These are phyloP conservation scores for Buceros bicornis DNA, from an alignment of 2,797 vertebrate species.

Conservation along the genomic window DNA sequence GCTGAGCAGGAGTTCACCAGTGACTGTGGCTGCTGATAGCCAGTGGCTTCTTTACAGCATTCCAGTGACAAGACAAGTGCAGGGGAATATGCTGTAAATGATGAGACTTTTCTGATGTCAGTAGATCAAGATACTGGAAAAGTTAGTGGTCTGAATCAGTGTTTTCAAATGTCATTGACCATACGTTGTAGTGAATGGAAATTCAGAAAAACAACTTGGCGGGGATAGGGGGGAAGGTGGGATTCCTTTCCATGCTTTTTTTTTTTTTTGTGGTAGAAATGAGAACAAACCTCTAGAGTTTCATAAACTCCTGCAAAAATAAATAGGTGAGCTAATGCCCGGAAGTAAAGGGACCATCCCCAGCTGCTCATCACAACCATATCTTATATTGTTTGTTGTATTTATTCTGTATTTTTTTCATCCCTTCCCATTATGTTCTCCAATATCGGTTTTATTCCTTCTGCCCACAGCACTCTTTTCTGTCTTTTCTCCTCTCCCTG, in stretches of 20 bases:
- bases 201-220: background rate
- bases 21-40: background rate
- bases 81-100: background rate
- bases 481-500: background rate
- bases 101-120: background rate
- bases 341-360: background rate
- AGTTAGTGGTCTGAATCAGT: background rate
- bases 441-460: background rate
- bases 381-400: background rate
- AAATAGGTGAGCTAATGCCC: background rate
- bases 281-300: background rate
- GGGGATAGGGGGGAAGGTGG: too few relatives aligned
- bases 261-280: background rate
- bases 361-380: background rate
- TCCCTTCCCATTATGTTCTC: background rate
- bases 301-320: background rate
- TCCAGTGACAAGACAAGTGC: background rate
- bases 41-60: background rate
- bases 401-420: background rate
- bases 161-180: background rate
- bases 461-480: background rate
- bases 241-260: background rate
- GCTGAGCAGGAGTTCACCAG: background rate
- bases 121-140: background rate
- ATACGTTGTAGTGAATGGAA: background rate